Evolutionary conservation across 2,113 vertebrate species (phyloP), one percentile per base, ranked within the genome.

Genomic region (Craseonycteris thonglongyai): DNA sequence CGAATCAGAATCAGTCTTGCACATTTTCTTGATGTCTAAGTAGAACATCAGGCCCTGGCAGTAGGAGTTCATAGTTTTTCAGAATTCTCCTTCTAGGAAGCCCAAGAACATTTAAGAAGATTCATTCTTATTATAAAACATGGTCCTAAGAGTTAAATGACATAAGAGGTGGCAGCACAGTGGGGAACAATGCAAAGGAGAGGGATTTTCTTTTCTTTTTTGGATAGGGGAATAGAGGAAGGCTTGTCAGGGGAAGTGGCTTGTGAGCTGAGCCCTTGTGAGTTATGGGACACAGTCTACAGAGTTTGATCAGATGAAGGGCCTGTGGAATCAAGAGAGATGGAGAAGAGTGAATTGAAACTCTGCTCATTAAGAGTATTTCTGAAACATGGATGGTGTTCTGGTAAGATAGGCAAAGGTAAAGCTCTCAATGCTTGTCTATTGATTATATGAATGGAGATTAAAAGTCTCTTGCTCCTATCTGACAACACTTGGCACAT

Each of bases 1-100:
- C 24, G 45, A 30, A 33, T 51, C 58, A 92, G 88, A 78, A 65
- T 95, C 88, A 90, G 68, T 75, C 90, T 82, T 74, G 47, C 42
- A 61, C 81, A 80, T 83, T 56, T 95, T 63, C 90, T 87, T 76
- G 40, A 63, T 45, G 45, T 90, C 45, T 75, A 47, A 54, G 54
- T 10, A 58, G 54, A 56, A 38, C 11, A 21, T 24, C 40, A 10
- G 71, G 21, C 16, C 47, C 35, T 11, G 5, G 69, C 10, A 63
- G 24, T 16, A 6, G 7, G 33, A 74, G 65, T 40, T 79, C 28
- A 21, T 0, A 0, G 28, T 84, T 95, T 54, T 59, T 54, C 38
- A 45, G 21, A 26, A 26, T 45, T 86, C 85, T 54, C 15, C 72
- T 84, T 22, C 49, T 40, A 61, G 82, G 71, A 84, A 71, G 66